Evolutionary conservation across 2,113 vertebrate species (phyloP).

Genomic region (Hydrochoerus hydrochaeris): DNA sequence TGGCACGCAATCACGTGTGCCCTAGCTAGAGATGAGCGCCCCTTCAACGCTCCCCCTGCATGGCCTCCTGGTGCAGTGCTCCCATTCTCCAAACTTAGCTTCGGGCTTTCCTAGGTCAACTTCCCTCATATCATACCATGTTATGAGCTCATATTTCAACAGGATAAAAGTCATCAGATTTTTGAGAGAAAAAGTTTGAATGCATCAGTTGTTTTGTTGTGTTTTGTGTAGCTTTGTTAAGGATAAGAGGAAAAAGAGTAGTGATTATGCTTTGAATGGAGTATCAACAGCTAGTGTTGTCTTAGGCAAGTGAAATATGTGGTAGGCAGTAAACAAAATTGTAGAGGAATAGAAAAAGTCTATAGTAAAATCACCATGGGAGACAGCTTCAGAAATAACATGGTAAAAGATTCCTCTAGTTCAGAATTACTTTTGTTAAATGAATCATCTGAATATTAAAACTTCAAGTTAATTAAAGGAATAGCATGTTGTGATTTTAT

Average conservation of each 20-base stretch:
- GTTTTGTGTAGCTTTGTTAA: not conserved
- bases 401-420: not conserved
- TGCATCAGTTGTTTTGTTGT: not conserved
- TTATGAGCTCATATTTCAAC: not conserved
- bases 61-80: not conserved
- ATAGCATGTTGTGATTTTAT: not conserved
- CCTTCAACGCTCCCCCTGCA: not conserved
- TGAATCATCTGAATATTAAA: conserved; percentile 20
- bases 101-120: not conserved
- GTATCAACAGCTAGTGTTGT: not conserved
- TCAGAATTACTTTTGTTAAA: not conserved
- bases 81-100: not conserved
- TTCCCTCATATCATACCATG: not conserved
- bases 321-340: not conserved
- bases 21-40: not conserved
- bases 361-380: not conserved
- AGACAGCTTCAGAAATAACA: not conserved
- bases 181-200: not conserved
- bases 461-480: not conserved
- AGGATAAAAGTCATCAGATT: not conserved
- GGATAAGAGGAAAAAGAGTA: not conserved
- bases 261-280: not conserved
- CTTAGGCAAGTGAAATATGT: too few species aligned
- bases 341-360: not conserved
- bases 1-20: not conserved